Evolutionary conservation across 2,888 invertebrate genomes (phyloP), one percentile per base, ranked within the genome.

Genomic region (Minunthozetes semirufus): DNA sequence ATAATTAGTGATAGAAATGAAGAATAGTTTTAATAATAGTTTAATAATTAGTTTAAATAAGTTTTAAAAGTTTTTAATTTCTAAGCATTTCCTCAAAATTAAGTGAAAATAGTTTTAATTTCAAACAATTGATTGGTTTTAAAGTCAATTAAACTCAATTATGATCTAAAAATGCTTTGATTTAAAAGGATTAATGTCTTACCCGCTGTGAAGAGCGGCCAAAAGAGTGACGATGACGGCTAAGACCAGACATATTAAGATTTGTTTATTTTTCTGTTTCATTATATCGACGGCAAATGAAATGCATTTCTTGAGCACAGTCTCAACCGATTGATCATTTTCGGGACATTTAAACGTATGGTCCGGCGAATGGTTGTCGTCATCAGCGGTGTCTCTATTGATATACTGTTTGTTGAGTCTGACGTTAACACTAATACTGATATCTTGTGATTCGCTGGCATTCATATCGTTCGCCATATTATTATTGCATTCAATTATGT

Each of bases 381-480:
- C 22, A 53, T 53, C 19, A 19, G 53, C 13, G 53, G n/a, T 53
- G n/a, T 53, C 22, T n/a, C 22, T 22, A 53, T 66, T 2, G 19
- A 8, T 66, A 8, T 33, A 66, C 19, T 33, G 63, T 38, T 38
- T n/a, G 63, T 38, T 38, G 19, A 19, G 63, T 38, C 63, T 66
- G 19, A 66, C 38, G 15, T 33, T 66, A 33, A 66, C 63, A 66
- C 63, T 38, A 66, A 66, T 19, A 66, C 63, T 66, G 2, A 66
- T 66, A 9, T 66, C 63, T 5, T 66, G 27, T 29, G 59, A 59
- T 15, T 59, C 29, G 59, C 27, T 38, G n/a, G 1, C 63, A 61
- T 61, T 61, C 61, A 61, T 33, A n/a, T 66, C 63, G 13, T 66
- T 66, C 33, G 33, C 63, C 63, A 66, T 66, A 66, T 66, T 66